Evolutionary conservation across 2,888 invertebrate genomes (phyloP), one percentile per base, ranked within the genome.

Genomic region (Eupeodes luniger): DNA sequence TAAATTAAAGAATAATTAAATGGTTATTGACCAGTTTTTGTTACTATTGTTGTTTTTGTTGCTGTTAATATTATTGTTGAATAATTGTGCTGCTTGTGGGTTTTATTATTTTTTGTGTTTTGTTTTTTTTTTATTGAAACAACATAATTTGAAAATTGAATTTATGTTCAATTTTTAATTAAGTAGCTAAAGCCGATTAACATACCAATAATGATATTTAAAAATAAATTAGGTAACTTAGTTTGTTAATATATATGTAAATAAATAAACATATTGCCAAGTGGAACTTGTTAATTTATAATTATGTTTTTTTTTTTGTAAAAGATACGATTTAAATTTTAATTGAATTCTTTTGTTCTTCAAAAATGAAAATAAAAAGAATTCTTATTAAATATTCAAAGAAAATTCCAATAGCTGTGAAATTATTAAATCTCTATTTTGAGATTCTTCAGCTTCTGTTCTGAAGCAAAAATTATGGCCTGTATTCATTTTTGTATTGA

Each of bases 1-100:
- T 47, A 34, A 72, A 72, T 47, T 72, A 72, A 47, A 72, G 59
- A 72, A 72, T 72, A 72, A 72, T 72, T 59, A 59, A 72, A 59
- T 72, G 72, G 72, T 72, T 72, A 7, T 72, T 72, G 72, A 72
- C 72, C 59, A 72, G 59, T 59, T 59, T 14, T 57, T 4, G 40
- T 40, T 40, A 9, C 9, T 40, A 9, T 5, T 40, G 6, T 40
- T 40, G 40, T 40, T 2, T 5, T 36, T 40, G 40, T 40, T 40
- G 40, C 1, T 40, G 40, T 40, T 40, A 27, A 27, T 27, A 1
- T 40, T 40, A 9, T 40, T 40, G 40, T 40, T 66, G 14, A 19
- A 19, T 55, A 7, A 7, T n/a, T 55, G 27, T 27, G 27, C 9
- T 9, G 7, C 19, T 7, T 40, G 9, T 19, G 55, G 16, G 16